Conservation (phyloP, 92 coral and sea anemone genomes). For the Zoanthus solanderi region DNA sequence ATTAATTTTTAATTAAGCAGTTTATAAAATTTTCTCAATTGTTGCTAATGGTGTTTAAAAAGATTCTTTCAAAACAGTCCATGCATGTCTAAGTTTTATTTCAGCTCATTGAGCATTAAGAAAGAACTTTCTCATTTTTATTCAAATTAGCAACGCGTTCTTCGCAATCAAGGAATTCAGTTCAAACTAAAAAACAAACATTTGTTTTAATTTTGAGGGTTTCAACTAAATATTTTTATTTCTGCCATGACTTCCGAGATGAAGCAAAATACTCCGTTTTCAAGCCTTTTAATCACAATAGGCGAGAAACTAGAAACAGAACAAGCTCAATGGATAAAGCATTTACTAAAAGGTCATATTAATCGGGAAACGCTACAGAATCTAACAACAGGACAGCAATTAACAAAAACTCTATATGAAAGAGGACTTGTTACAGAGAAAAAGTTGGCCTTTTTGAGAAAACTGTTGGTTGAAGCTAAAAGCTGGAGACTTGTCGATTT, state of each 20-base stretch:
- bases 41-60: neutral
- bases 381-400: conserved; percentile 83
- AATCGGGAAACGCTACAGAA: conserved; percentile 83
- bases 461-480: conserved; percentile 86
- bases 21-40: neutral
- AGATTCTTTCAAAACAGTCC: conserved; percentile 23
- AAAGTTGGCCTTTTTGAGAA: conserved; percentile 87
- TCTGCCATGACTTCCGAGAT: conserved; percentile 9
- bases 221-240: neutral
- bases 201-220: neutral
- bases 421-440: conserved; percentile 90
- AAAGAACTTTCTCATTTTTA: conserved; percentile 1
- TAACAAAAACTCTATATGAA: conserved; percentile 70
- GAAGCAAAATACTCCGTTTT: conserved; percentile 51
- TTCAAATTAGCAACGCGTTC: neutral
- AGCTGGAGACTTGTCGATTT: conserved; percentile 77
- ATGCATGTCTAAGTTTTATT: conserved; percentile 29
- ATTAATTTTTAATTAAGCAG: neutral
- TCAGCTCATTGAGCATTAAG: conserved; percentile 28
- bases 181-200: neutral
- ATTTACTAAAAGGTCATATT: conserved; percentile 89
- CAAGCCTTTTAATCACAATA: conserved; percentile 66
- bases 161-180: conserved; percentile 3
- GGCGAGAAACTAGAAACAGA: conserved; percentile 75
- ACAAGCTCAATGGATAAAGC: conserved; percentile 79